Base-by-base conservation (phyloP, 2,888 invertebrate species). In the Phyto melanocephala region DNA sequence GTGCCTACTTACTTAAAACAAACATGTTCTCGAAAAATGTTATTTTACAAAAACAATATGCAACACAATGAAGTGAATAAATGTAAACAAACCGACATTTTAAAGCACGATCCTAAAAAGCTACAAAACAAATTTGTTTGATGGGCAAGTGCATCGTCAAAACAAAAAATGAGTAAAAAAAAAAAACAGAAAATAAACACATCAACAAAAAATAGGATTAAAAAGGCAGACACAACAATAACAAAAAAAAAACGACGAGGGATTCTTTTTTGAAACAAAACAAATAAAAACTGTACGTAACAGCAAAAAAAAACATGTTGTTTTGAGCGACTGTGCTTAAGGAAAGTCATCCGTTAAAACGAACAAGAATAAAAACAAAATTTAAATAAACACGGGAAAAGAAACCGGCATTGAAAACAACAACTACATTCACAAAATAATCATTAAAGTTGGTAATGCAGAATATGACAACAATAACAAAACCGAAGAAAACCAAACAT, bases 391-490 rank as follows among this genome's bases (percentile, higher is more conserved):
- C 1, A 45, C 17, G n/a, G 37, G 58, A 74, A 47, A 50, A 67
- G 50, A 71, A 65, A 67, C 78, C 81, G 75, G 80, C 84, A 67
- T 63, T 74, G 52, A 62, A 68, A 68, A 35, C 42, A 67, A 68
- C 62, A 65, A 52, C 37, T 7, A 52, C 8, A 50, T 40, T 56
- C 22, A 33, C 17, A 45, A 2, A 50, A 10, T 20, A 28, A 52
- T 37, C 22, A 65, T 33, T 35, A 52, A 74, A 63, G 75, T 72
- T 78, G 74, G 78, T 60, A 79, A 71, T 72, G 76, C 82, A 56
- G 42, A 54, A 70, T 15, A 42, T 20, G 17, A 68, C 52, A 50
- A 65, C 67, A 71, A 74, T 40, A 74, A 65, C 42, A 77, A 47
- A 65, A 62, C 15, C 15, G 20, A 35, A 63, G 10, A 60, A 17